Conservation (phyloP, 1,140 invertebrate species). For the Galleria mellonella region DNA sequence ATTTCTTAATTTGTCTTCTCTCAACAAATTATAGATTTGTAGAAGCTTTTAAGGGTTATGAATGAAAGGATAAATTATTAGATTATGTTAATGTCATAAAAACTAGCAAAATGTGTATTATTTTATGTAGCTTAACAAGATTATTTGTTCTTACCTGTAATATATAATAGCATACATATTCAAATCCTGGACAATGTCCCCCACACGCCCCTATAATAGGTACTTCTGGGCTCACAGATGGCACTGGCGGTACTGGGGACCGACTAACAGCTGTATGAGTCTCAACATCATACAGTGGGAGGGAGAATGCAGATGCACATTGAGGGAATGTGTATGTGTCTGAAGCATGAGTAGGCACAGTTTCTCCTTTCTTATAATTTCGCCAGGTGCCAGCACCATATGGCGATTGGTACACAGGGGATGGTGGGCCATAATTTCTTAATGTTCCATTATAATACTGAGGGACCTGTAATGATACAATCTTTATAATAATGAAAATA, state of each 20-base stretch:
- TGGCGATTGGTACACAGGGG: constrained; percentile 64
- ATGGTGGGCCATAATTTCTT: constrained; percentile 50
- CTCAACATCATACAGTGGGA: constrained; percentile 50
- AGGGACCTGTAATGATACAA: constrained; percentile 41
- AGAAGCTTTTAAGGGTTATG: too few species aligned
- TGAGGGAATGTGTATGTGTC: constrained; percentile 49
- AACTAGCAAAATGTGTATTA: too few species aligned
- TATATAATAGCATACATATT: constrained; percentile 80
- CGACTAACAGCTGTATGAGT: constrained; percentile 21
- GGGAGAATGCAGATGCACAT: constrained; percentile 56
- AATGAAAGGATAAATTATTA: too few species aligned
- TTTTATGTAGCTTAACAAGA: too few species aligned
- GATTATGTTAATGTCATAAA: too few species aligned
- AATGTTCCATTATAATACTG: constrained; percentile 51
- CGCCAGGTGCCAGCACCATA: constrained; percentile 49
- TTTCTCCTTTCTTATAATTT: constrained; percentile 45
- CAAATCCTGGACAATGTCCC: constrained; percentile 78
- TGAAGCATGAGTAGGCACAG: constrained; percentile 21
- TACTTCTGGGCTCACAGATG: constrained; percentile 59
- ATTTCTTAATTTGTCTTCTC: too few species aligned
- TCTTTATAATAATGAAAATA: too few species aligned
- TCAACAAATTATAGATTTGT: too few species aligned
- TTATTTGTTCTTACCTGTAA: constrained; percentile 71
- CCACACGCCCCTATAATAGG: constrained; percentile 77
- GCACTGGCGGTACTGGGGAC: constrained; percentile 41